phyloP scores from a whole-genome alignment of 1,140 invertebrate species.

The Aphaenogaster floridana region DNA sequence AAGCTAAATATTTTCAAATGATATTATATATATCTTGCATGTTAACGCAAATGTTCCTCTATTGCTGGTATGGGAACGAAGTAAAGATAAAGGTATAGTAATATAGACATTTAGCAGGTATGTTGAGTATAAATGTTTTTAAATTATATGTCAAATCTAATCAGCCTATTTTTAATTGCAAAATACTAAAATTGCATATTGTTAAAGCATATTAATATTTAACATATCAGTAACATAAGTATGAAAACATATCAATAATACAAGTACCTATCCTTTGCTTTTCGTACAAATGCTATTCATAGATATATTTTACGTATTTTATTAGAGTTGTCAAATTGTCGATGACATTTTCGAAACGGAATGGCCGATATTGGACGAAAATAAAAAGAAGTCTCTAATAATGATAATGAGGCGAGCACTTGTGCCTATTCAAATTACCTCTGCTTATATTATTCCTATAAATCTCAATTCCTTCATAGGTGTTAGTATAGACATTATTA shows the following conservation, averaged over 20 bases:
- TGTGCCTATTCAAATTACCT: conserved; percentile 62
- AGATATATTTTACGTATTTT: neutral
- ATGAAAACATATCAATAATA: neutral
- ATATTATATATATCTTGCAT: conserved; percentile 55
- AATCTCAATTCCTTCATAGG: conserved; percentile 52
- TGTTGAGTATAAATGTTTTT: neutral
- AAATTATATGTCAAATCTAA: neutral
- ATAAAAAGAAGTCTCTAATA: conserved; percentile 31
- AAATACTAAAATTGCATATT: neutral
- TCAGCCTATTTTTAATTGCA: neutral
- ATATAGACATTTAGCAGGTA: neutral
- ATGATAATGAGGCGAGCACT: conserved; percentile 56
- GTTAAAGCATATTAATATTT: neutral
- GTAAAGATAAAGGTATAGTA: conserved; percentile 77
- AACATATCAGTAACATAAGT: too few relatives aligned
- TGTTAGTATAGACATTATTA: conserved; percentile 27
- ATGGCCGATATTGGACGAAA: conserved; percentile 21
- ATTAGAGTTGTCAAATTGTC: too few relatives aligned
- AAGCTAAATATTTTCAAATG: conserved; percentile 75
- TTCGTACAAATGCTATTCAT: too few relatives aligned
- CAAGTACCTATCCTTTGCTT: neutral
- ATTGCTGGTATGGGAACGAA: conserved; percentile 88
- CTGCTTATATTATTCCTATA: conserved; percentile 34
- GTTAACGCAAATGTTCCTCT: conserved; percentile 83
- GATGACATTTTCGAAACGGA: conserved; percentile 35